Conservation (phyloP, 2,797 vertebrate genomes). For the Brachyrhaphis roseni region DNA sequence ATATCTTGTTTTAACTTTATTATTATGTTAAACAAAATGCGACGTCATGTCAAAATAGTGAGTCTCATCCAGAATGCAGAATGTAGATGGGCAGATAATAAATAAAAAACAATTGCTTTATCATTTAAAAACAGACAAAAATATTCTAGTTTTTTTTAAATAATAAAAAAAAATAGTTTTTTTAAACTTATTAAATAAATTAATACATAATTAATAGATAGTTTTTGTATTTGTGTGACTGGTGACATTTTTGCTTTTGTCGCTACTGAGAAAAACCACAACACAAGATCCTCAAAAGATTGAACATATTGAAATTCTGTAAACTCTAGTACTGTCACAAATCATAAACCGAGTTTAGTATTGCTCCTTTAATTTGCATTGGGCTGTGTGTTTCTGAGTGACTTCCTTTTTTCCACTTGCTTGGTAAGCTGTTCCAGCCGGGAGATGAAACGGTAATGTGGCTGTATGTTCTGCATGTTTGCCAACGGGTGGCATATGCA, state of each 20-base stretch:
- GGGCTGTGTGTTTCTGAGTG: conserved; percentile 39
- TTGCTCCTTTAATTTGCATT: conserved; percentile 45
- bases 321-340: conserved; percentile 34
- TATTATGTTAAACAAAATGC: neutral
- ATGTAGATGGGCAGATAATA: neutral
- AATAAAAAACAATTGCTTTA: neutral
- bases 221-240: neutral
- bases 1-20: neutral
- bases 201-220: too few species aligned
- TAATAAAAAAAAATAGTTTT: neutral
- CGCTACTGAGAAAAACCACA: conserved; percentile 9
- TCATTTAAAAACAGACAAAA: too few species aligned
- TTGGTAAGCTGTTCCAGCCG: conserved; percentile 49
- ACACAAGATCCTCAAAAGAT: conserved; percentile 26
- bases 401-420: conserved; percentile 47
- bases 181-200: neutral
- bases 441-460: conserved; percentile 51
- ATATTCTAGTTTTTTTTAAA: too few species aligned
- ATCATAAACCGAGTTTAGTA: conserved; percentile 30
- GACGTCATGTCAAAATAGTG: neutral
- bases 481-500: conserved; percentile 36
- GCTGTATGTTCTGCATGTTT: conserved; percentile 45
- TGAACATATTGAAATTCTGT: conserved; percentile 32
- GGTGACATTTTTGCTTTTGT: neutral
- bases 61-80: neutral